A percentile compares a stretch with the other conserved stretches of the same genome.
These are phyloP conservation scores for Suillia variegata DNA, from an alignment of 2,888 invertebrate species.

Conservation along the genomic window DNA sequence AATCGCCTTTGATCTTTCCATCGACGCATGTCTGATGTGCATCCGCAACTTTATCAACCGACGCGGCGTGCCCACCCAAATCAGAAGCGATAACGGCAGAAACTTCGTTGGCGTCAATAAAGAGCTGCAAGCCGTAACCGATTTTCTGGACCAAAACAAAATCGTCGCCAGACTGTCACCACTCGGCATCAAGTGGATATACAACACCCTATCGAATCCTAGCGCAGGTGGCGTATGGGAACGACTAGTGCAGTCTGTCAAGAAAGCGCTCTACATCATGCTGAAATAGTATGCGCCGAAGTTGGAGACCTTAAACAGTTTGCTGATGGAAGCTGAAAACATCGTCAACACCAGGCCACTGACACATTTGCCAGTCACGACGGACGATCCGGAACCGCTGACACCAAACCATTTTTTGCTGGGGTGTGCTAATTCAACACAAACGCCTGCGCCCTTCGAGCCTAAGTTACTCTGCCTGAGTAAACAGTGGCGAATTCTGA, in stretches of 20 bases:
- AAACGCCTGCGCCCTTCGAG: slow-evolving; percentile 16
- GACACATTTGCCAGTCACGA: slow-evolving; percentile 20
- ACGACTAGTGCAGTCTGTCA: slow-evolving; percentile 25
- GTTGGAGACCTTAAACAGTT: slow-evolving; percentile 17
- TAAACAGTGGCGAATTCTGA: slow-evolving; percentile 14
- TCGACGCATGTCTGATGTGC: slow-evolving; percentile 4
- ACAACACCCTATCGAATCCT: slow-evolving; percentile 26
- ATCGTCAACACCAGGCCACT: slow-evolving; percentile 25
- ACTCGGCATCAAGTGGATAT: slow-evolving; percentile 18
- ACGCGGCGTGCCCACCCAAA: slow-evolving; percentile 21
- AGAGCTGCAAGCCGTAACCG: slow-evolving; percentile 1
- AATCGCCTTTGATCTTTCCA: neutral
- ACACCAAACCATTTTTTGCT: slow-evolving; percentile 26
- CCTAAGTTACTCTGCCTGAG: neutral
- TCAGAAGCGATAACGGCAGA: slow-evolving; percentile 29
- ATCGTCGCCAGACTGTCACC: neutral
- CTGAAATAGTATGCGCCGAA: slow-evolving; percentile 23
- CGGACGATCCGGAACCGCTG: slow-evolving; percentile 18
- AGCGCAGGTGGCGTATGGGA: slow-evolving; percentile 35
- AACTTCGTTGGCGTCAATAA: slow-evolving; percentile 26
- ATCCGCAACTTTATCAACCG: slow-evolving; percentile 9
- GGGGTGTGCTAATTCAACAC: slow-evolving; percentile 15
- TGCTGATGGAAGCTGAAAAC: slow-evolving; percentile 22
- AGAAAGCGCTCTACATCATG: slow-evolving; percentile 9
- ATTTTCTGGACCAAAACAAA: slow-evolving; percentile 9